Base-by-base conservation (phyloP, 1,140 invertebrate genomes). In the Anthonomus grandis region DNA sequence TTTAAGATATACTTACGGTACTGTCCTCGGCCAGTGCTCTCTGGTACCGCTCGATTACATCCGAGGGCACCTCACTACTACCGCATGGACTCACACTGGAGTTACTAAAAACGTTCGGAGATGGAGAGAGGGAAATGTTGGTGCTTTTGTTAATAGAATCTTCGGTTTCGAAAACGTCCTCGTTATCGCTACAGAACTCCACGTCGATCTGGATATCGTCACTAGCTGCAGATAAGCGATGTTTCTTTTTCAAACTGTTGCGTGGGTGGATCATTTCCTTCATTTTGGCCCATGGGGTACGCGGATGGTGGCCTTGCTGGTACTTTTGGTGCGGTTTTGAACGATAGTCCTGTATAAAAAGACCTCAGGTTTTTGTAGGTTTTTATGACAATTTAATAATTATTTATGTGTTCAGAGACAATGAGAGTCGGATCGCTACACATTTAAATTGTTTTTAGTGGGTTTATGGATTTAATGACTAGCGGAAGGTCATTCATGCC, bases 181-280 rank as follows among this genome's bases (percentile, higher is more conserved):
- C 67, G 48, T 79, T 74, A 38, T 78, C 74, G 17, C 71, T 69
- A 34, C 62, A 63, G 4, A 18, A 73, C 71, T 49, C 76, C 13
- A 64, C 59, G 25, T 72, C 69, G 4, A 67, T 62, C 45, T 67
- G 64, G 8, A 66, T 66, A 46, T 72, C 70, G 37, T 72, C 70
- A 49, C 70, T 72, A n/a, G 65, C 65, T 15, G 62, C 61, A 23
- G 69, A 71, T 5, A 72, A 52, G 8, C 73, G 59, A 47, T 74
- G 67, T 64, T 79, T 79, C 65, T 79, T 82, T 70, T 82, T 84
- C 8, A 85, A 75, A 18, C 83, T 87, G 44, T 85, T 85, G 34
- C 83, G 74, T 0, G 83, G 83, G 65, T 86, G 82, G 53, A 88
- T 85, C 21, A 87, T 87, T 60, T 84, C 82, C 61, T 84, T 82